phyloP scores from a whole-genome alignment of 1,140 invertebrate genomes.

The Acromyrmex charruanus region DNA sequence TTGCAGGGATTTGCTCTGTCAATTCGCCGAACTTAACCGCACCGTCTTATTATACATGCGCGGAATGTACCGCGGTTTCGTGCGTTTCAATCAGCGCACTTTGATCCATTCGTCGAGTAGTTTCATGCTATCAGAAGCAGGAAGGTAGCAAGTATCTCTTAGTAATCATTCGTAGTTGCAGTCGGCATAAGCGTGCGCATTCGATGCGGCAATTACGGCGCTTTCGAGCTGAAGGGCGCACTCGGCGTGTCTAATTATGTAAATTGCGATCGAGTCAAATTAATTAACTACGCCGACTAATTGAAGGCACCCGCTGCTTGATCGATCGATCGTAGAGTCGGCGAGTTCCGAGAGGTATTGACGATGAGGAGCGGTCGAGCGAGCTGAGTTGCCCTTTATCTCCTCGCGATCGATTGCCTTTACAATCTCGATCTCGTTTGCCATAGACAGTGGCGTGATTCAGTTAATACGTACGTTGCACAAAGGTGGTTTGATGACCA shows the following conservation, averaged over 20 bases:
- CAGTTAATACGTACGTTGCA: constrained; percentile 6
- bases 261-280: constrained; percentile 71
- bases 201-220: constrained; percentile 53
- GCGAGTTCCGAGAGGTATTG: constrained; percentile 22
- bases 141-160: constrained; percentile 31
- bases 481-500: not conserved
- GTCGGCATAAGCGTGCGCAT: constrained; percentile 35
- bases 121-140: constrained; percentile 25
- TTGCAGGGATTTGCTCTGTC: constrained; percentile 20
- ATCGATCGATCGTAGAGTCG: constrained; percentile 68
- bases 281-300: constrained; percentile 70
- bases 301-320: constrained; percentile 67
- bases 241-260: constrained; percentile 67
- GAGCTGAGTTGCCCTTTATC: constrained; percentile 24
- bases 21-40: constrained; percentile 33
- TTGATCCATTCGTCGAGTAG: constrained; percentile 32
- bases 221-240: constrained; percentile 29
- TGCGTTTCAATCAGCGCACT: constrained; percentile 42
- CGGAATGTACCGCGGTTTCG: not conserved
- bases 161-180: constrained; percentile 42
- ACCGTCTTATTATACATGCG: constrained; percentile 20
- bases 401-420: constrained; percentile 8
- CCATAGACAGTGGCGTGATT: not conserved
- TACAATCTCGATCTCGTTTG: constrained; percentile 13
- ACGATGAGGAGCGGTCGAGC: not conserved